phyloP scores from a whole-genome alignment of 1,140 invertebrate species.

The Sarcophaga bullata region DNA sequence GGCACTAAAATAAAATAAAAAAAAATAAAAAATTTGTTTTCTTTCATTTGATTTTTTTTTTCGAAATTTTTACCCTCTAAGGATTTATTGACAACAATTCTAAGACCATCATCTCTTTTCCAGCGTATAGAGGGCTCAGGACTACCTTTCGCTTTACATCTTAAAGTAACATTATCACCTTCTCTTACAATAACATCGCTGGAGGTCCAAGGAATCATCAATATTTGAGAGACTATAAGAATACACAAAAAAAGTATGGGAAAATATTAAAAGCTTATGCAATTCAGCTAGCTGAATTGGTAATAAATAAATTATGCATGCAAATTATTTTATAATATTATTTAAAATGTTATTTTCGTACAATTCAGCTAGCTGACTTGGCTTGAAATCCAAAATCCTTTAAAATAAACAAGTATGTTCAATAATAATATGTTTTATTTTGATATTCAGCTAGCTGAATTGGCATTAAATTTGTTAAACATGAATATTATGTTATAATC shows the following conservation, averaged over 20 bases:
- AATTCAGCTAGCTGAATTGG: no score
- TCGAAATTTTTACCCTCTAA: constrained; percentile 71
- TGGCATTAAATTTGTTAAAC: no score
- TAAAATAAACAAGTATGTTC: no score
- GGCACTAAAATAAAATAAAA: constrained; percentile 71
- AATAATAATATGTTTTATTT: no score
- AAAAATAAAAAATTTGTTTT: neutral
- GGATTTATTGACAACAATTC: constrained; percentile 85
- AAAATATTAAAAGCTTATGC: neutral
- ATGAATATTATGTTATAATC: no score
- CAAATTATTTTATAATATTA: no score
- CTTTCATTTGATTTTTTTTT: neutral
- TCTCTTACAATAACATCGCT: constrained; percentile 92
- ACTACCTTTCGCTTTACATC: constrained; percentile 88
- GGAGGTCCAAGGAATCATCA: constrained; percentile 85
- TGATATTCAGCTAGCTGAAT: no score
- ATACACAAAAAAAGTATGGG: neutral
- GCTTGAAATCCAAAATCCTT: no score
- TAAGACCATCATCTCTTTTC: constrained; percentile 87
- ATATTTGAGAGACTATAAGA: constrained; percentile 86
- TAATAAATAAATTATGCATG: no score
- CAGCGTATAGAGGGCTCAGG: constrained; percentile 89
- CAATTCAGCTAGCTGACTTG: no score
- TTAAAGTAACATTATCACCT: constrained; percentile 86
- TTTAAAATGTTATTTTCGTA: no score